Conservation (phyloP, 2,113 vertebrate genomes). For the Ctenodactylus gundi region DNA sequence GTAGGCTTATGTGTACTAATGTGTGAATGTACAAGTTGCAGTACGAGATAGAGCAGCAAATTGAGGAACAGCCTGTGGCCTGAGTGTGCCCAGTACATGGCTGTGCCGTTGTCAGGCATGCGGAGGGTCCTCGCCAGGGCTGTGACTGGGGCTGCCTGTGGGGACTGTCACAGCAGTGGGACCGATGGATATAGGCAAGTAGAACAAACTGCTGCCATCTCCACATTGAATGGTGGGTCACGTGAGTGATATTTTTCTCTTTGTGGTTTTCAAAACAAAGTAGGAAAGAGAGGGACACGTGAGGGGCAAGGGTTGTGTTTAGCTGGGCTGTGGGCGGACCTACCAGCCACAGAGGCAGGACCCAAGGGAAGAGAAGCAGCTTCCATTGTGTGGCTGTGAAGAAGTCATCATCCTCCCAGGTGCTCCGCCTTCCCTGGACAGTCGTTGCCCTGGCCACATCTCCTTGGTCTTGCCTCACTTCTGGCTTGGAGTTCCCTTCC, state of each 20-base stretch:
- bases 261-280: neutral
- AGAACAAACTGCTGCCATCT: neutral
- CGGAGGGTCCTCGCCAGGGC: neutral
- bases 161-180: neutral
- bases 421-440: neutral
- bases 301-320: neutral
- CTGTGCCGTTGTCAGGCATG: neutral
- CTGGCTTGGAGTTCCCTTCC: neutral
- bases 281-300: neutral
- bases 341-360: accelerated
- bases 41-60: accelerated
- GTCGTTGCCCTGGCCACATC: no score
- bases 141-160: accelerated
- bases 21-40: accelerated
- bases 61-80: accelerated
- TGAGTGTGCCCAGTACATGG: no score
- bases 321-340: neutral
- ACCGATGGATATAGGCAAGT: no score
- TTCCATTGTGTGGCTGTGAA: neutral
- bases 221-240: neutral
- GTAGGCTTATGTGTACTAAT: no score
- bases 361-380: neutral
- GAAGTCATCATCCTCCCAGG: no score
- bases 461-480: neutral
- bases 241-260: accelerated